These are phyloP conservation scores for Drosophila murphyi DNA, from an alignment of 1,140 invertebrate species.

Conservation along the genomic window DNA sequence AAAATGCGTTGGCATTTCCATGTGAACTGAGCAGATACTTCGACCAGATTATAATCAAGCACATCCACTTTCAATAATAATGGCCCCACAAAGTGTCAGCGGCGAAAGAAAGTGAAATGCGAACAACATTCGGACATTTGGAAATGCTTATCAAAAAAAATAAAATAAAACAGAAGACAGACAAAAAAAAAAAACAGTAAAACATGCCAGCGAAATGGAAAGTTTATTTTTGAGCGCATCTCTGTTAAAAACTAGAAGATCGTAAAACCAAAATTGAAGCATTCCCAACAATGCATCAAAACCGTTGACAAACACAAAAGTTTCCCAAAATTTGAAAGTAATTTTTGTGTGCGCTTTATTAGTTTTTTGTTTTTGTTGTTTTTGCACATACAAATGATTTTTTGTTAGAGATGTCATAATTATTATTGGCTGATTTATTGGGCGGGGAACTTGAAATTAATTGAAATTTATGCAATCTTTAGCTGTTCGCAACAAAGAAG, in stretches of 20 bases:
- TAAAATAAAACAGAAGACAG: constrained; percentile 13
- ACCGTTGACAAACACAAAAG: constrained; percentile 22
- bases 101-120: constrained; percentile 74
- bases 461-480: constrained; percentile 70
- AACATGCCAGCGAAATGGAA: constrained; percentile 67
- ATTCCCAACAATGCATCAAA: constrained; percentile 57
- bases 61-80: constrained; percentile 71
- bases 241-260: constrained; percentile 54
- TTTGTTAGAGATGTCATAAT: constrained; percentile 50
- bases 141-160: constrained; percentile 55
- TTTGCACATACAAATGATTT: constrained; percentile 20
- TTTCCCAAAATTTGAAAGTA: constrained; percentile 51
- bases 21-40: constrained; percentile 28
- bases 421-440: constrained; percentile 42
- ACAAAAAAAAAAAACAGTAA: constrained; percentile 13
- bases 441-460: constrained; percentile 5
- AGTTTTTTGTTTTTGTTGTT: constrained; percentile 4
- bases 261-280: constrained; percentile 48
- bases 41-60: constrained; percentile 60
- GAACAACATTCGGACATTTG: constrained; percentile 56
- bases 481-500: constrained; percentile 1
- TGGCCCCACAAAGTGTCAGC: constrained; percentile 41
- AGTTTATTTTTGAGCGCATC: constrained; percentile 52
- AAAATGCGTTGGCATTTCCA: constrained; percentile 29
- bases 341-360: constrained; percentile 25